phyloP scores from a whole-genome alignment of 2,797 vertebrate genomes.

The Tenualosa thibaudeaui region DNA sequence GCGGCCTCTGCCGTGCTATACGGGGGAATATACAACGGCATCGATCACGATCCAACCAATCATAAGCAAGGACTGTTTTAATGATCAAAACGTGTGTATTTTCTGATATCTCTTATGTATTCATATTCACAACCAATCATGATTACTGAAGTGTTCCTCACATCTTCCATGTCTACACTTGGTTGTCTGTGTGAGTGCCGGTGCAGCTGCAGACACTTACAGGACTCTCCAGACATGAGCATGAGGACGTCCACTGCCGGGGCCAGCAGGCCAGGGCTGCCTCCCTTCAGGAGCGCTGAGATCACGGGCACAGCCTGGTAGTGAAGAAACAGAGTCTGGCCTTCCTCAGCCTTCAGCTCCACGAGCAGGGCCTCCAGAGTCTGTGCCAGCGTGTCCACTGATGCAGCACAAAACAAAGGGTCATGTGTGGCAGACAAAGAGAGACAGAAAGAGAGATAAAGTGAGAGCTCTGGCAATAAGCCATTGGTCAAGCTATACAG shows the following conservation, averaged over 20 bases:
- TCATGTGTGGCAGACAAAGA: background rate
- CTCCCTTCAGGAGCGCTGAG: conserved; percentile 72
- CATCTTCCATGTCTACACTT: background rate
- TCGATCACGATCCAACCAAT: too few relatives aligned
- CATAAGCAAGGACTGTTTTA: too few relatives aligned
- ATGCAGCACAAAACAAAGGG: background rate
- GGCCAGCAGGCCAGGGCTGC: conserved; percentile 72
- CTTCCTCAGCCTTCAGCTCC: conserved; percentile 82
- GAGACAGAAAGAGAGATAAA: conserved; percentile 24
- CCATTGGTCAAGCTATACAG: background rate
- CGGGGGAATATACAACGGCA: too few relatives aligned
- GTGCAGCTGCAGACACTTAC: conserved; percentile 70
- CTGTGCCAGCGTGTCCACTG: conserved; percentile 85
- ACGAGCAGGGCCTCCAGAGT: conserved; percentile 75
- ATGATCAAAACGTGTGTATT: too few relatives aligned
- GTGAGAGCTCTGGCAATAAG: background rate
- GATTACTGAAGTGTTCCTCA: background rate
- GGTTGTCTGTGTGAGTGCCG: background rate
- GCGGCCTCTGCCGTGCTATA: too few relatives aligned
- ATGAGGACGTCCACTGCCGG: conserved; percentile 80
- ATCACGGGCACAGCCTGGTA: conserved; percentile 76
- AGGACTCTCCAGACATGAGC: conserved; percentile 81
- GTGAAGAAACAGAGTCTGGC: conserved; percentile 81
- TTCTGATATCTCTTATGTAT: too few relatives aligned
- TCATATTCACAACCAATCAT: background rate